Percentiles rank a stretch among this genome's conserved stretches.
phyloP scores from a whole-genome alignment of 2,888 invertebrate species.

The Drosophila conformis region DNA sequence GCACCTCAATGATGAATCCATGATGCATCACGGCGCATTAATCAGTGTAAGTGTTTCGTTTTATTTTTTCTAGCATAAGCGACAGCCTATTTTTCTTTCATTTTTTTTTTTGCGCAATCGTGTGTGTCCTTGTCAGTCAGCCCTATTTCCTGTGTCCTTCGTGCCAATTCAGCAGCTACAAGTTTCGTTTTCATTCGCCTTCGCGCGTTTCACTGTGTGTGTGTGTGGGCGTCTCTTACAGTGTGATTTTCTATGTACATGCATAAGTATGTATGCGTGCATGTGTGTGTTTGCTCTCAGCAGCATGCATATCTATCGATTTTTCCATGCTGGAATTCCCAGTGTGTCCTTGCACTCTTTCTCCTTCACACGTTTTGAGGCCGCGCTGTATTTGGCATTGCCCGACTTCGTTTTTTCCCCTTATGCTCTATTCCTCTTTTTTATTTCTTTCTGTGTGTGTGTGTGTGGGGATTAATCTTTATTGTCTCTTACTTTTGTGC shows the following conservation, averaged over 20 bases:
- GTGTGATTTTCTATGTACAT: conserved; percentile 37
- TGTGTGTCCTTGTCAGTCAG: conserved; percentile 62
- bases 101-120: conserved; percentile 62
- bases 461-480: not conserved
- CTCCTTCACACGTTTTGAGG: conserved; percentile 40
- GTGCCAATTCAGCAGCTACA: conserved; percentile 57
- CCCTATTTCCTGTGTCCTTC: conserved; percentile 51
- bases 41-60: conserved; percentile 74
- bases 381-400: conserved; percentile 32
- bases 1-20: conserved; percentile 84
- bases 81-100: conserved; percentile 25
- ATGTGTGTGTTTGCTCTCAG: conserved; percentile 30
- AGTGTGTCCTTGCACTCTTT: conserved; percentile 75
- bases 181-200: conserved; percentile 67
- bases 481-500: not conserved
- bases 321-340: conserved; percentile 70
- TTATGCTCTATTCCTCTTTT: not conserved
- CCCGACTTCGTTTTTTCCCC: conserved; percentile 6
- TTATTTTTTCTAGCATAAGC: not conserved
- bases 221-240: conserved; percentile 23
- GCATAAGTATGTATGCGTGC: conserved; percentile 19
- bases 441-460: not conserved
- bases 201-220: conserved; percentile 6
- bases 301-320: conserved; percentile 71
- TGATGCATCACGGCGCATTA: conserved; percentile 72